Evolutionary conservation across 2,113 vertebrate genomes (phyloP).

Genomic region (Cygnus atratus): DNA sequence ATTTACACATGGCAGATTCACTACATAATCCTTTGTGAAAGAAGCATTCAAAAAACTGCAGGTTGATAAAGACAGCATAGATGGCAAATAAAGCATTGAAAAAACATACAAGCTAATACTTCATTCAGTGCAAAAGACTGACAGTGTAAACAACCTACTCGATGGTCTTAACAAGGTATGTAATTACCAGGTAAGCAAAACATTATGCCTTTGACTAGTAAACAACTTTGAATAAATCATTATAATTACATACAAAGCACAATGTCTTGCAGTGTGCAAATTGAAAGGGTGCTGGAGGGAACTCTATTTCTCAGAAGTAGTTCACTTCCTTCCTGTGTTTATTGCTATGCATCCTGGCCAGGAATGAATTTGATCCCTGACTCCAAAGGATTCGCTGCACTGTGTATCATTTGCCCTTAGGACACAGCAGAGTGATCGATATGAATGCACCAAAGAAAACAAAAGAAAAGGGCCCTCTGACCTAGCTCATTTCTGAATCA

Average conservation of each 20-base stretch:
- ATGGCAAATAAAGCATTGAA: conserved; percentile 12
- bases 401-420: neutral
- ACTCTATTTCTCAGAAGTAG: conserved; percentile 40
- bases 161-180: neutral
- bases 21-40: neutral
- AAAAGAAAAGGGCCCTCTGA: neutral
- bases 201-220: conserved; percentile 9
- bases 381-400: neutral
- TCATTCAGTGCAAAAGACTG: neutral
- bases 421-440: neutral
- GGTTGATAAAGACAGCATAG: neutral
- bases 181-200: conserved; percentile 51
- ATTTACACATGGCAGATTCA: neutral
- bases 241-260: conserved; percentile 40
- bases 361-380: conserved; percentile 36
- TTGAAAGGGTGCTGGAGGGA: conserved; percentile 20
- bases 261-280: conserved; percentile 37
- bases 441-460: neutral
- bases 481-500: neutral
- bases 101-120: neutral
- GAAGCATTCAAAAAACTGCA: neutral
- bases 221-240: conserved; percentile 60
- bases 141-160: neutral
- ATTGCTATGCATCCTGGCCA: conserved; percentile 18
- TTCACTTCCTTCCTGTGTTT: conserved; percentile 54